phyloP scores from a whole-genome alignment of 2,797 vertebrate species.

The Mormyrops attenuatus region DNA sequence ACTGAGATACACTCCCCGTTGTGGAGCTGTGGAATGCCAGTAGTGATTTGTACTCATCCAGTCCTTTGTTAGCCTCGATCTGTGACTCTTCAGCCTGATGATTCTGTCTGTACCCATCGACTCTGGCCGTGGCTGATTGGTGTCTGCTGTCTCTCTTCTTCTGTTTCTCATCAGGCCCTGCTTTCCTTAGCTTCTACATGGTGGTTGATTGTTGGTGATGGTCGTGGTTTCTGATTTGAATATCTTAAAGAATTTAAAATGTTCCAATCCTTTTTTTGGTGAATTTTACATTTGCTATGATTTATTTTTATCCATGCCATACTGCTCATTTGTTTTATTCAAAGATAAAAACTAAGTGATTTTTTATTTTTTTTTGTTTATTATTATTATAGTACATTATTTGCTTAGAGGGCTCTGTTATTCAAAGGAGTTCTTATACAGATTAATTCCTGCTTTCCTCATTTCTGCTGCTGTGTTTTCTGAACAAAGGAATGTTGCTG shows the following conservation, averaged over 20 bases:
- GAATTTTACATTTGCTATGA: not conserved
- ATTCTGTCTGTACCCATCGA: conserved; percentile 11
- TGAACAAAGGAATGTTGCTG: not conserved
- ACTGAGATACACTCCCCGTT: not conserved
- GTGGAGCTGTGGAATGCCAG: not conserved
- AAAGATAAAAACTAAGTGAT: not conserved
- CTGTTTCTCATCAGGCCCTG: not conserved
- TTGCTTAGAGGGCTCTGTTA: not conserved
- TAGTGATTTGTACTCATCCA: not conserved
- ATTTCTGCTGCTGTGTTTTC: not conserved
- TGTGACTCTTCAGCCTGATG: not conserved
- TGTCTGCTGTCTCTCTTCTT: not conserved
- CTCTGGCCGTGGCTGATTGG: not conserved
- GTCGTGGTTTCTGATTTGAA: not conserved
- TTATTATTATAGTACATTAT: not conserved
- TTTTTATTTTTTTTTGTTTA: not conserved
- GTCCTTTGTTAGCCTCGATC: not conserved
- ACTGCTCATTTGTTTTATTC: not conserved
- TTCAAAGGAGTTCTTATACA: not conserved
- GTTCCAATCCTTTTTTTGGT: not conserved
- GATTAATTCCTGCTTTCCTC: not conserved
- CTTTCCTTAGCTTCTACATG: not conserved
- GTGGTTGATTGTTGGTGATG: not conserved
- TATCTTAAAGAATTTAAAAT: conserved; percentile 10
- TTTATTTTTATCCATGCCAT: not conserved